These are phyloP conservation scores for Junonia oenone DNA, from an alignment of 2,888 invertebrate genomes.

Conservation along the genomic window DNA sequence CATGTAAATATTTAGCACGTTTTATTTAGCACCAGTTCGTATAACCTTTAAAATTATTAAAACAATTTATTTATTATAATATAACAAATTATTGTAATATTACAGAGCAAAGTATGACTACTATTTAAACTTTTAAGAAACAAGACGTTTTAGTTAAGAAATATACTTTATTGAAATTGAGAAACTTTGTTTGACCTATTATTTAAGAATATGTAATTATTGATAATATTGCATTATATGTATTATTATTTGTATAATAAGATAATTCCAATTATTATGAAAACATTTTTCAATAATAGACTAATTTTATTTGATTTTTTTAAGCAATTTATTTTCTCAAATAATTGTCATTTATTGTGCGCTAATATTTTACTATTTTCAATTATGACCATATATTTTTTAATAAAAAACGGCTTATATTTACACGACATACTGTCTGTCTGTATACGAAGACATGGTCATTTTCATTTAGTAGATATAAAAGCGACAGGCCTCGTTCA, in stretches of 20 bases:
- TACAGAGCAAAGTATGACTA: too few relatives aligned
- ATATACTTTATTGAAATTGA: too few relatives aligned
- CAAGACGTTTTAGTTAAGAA: background rate
- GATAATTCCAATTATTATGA: background rate
- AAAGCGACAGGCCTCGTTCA: constrained; percentile 26
- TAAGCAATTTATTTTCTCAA: too few relatives aligned
- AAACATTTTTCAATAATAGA: background rate
- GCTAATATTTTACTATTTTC: constrained; percentile 38
- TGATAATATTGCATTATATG: too few relatives aligned
- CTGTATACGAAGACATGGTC: constrained; percentile 8
- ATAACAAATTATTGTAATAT: background rate
- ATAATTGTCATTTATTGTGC: constrained; percentile 30
- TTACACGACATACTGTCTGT: constrained; percentile 21
- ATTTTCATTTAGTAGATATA: constrained; percentile 21
- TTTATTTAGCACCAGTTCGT: constrained; percentile 34
- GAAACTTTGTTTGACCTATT: too few relatives aligned
- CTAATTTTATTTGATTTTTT: background rate
- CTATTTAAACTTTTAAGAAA: background rate
- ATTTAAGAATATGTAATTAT: too few relatives aligned
- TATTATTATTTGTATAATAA: background rate
- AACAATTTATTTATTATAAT: constrained; percentile 7
- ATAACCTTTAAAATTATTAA: constrained; percentile 9
- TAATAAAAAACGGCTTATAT: constrained; percentile 28
- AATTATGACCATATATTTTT: constrained; percentile 28
- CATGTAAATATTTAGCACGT: constrained; percentile 21